Evolutionary conservation across 2,113 vertebrate genomes (phyloP), one percentile per base, ranked within the genome.

Genomic region (Centropus unirufus): DNA sequence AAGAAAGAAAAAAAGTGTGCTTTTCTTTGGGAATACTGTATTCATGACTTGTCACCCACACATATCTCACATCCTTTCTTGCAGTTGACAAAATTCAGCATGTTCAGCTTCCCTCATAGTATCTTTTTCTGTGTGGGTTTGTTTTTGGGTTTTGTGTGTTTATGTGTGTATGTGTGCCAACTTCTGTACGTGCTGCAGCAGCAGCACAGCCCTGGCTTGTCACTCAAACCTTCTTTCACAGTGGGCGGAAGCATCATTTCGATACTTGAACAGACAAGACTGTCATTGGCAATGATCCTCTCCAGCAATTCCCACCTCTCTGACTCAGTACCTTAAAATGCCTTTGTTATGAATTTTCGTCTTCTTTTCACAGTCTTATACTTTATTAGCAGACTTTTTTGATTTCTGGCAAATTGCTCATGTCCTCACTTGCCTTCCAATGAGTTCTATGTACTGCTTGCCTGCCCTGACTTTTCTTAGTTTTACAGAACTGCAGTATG

Each of bases 71-170:
- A 85, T 87, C 67, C 39, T 74, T 74, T 63, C 68, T 91, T 94
- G 79, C 54, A 66, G 94, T 12, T 95, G 93, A 92, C 85, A 93
- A 95, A 91, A 91, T 83, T 68, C 89, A 92, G 75, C 46, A 15
- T 83, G 63, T 88, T 90, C 63, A 93, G 59, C 63, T 86, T 70
- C 72, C 85, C 27, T 87, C 59, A 55, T 36, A 70, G 62, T 62
- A 16, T 80, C 63, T 79, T 36, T 74, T 42, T 39, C 85, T 42
- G 72, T 63, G 72, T 67, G 95, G 90, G 86, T 90, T 95, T 94
- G 76, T 30, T 86, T 89, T 39, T 9, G 79, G 68, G 80, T 12
- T 90, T 46, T n/a, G 46, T 82, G 70, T 96, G 75, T 92, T 92
- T 92, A 11, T 62, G 59, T 76, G 76, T 85, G 39, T 78, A 4